A percentile compares a stretch with the other conserved stretches of the same genome.
phyloP scores from a whole-genome alignment of 2,888 invertebrate genomes.

The Oxystoma pomonae region DNA sequence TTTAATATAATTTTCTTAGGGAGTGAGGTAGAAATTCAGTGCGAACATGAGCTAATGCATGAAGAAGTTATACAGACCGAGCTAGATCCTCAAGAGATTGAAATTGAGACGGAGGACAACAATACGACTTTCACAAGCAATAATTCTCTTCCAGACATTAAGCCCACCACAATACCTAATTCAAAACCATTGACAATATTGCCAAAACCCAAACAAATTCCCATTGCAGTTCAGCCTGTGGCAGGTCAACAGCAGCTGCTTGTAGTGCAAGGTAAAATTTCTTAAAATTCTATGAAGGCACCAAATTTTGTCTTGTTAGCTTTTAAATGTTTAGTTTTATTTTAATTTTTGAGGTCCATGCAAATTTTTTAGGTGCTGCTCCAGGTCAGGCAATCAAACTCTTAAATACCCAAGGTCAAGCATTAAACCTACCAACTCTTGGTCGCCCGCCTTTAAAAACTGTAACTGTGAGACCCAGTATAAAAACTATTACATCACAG shows the following conservation, averaged over 20 bases:
- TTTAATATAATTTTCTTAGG: too few relatives aligned
- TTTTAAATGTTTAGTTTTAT: too few relatives aligned
- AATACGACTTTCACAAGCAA: conserved; percentile 1
- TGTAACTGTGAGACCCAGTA: conserved; percentile 40
- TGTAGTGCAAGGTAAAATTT: conserved; percentile 49
- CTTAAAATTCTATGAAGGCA: too few relatives aligned
- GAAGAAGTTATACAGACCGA: conserved; percentile 40
- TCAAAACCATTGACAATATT: conserved; percentile 39
- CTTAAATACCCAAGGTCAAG: conserved; percentile 43
- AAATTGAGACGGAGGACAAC: conserved; percentile 39
- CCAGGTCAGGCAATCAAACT: conserved; percentile 44
- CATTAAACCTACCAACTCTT: conserved; percentile 42
- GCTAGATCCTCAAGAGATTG: conserved; percentile 40
- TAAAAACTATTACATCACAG: conserved; percentile 34
- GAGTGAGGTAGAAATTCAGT: too few relatives aligned
- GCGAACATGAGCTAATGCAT: too few relatives aligned
- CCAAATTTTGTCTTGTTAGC: too few relatives aligned
- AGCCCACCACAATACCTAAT: conserved; percentile 38
- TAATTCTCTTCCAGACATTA: conserved; percentile 24
- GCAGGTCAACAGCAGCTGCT: conserved; percentile 48
- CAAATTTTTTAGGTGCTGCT: too few relatives aligned
- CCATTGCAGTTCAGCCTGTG: conserved; percentile 42
- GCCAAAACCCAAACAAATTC: conserved; percentile 41
- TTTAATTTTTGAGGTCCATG: too few relatives aligned
- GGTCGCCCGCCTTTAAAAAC: too few relatives aligned